phyloP scores from a whole-genome alignment of 1,140 invertebrate species.

The Myzus persicae region DNA sequence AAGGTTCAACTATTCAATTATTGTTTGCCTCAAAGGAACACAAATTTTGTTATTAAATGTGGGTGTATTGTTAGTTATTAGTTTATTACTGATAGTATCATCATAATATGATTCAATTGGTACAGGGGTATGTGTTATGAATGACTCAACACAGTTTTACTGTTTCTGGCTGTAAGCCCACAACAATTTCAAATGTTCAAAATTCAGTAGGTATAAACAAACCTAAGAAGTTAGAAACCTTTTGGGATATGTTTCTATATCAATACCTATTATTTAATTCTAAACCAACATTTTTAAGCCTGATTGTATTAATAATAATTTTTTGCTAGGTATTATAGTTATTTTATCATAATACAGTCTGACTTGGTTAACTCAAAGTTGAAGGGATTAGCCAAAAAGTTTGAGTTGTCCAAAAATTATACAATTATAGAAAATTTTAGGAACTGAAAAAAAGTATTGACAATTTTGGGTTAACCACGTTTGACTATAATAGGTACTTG shows the following conservation, averaged over 20 bases:
- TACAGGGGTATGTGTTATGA: background rate
- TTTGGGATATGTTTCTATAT: background rate
- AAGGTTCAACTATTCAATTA: background rate
- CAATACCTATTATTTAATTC: background rate
- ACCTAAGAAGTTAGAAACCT: background rate
- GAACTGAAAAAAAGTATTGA: too few species aligned
- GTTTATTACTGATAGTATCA: background rate
- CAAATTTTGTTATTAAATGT: background rate
- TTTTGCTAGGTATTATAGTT: background rate
- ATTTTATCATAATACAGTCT: background rate
- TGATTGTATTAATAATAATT: background rate
- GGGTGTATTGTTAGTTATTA: background rate
- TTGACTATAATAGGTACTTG: too few species aligned
- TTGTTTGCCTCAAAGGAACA: background rate
- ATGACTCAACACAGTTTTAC: background rate
- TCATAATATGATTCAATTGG: slow-evolving; percentile 26
- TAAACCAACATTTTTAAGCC: background rate
- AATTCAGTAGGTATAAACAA: background rate
- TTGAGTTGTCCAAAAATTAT: too few species aligned
- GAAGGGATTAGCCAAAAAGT: too few species aligned
- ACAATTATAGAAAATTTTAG: too few species aligned
- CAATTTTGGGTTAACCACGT: too few species aligned
- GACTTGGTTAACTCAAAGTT: too few species aligned
- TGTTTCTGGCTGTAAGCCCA: background rate
- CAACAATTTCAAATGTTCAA: background rate